phyloP scores from a whole-genome alignment of 2,888 invertebrate species.

The Eilema depressum region DNA sequence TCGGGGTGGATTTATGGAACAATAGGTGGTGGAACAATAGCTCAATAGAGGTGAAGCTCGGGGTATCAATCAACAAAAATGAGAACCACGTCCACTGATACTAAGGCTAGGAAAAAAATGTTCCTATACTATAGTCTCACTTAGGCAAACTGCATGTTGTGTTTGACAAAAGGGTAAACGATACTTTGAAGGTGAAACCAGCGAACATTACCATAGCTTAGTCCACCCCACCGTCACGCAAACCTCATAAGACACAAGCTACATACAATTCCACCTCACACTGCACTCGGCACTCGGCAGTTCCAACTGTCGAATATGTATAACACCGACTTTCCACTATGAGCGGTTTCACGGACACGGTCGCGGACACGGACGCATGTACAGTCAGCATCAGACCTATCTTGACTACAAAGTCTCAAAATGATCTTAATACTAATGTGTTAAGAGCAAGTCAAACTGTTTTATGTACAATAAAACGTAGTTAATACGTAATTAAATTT shows the following conservation, averaged over 20 bases:
- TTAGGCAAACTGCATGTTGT: neutral
- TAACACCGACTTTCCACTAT: no score
- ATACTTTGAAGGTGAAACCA: neutral
- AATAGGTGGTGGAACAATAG: no score
- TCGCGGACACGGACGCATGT: no score
- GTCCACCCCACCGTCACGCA: constrained; percentile 6
- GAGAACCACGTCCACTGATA: neutral
- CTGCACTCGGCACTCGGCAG: neutral
- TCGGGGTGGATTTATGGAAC: no score
- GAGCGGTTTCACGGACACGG: no score
- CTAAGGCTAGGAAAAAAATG: neutral
- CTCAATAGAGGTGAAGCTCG: no score
- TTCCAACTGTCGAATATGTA: neutral
- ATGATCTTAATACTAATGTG: no score
- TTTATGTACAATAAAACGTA: no score
- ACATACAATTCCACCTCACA: neutral
- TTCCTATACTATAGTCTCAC: neutral
- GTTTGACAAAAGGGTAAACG: neutral
- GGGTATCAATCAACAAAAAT: neutral
- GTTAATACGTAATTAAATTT: no score
- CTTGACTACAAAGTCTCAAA: no score
- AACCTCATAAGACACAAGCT: constrained; percentile 1
- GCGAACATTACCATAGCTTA: neutral
- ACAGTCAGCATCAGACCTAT: no score
- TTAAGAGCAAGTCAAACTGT: no score